Evolutionary conservation across 2,888 invertebrate species (phyloP), one percentile per base, ranked within the genome.

Genomic region (Eueremaeus valkanovi): DNA sequence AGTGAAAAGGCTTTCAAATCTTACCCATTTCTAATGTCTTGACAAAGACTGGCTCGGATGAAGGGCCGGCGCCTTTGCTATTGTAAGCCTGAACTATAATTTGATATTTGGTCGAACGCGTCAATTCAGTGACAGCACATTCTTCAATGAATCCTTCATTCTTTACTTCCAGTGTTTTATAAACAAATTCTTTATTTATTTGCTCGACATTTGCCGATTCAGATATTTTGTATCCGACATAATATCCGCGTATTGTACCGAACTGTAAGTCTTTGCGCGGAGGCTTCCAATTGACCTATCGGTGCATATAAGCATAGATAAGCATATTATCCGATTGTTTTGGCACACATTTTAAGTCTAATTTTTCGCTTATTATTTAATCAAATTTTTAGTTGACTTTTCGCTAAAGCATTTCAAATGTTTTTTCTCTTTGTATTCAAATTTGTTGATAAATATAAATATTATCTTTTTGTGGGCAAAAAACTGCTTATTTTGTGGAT

Each of bases 181-280:
- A 83, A 66, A 82, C 80, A 78, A 82, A 83, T 49, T 82, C 82
- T 5, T 81, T 77, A 51, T 18, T 72, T 16, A 51, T 31, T 72
- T 72, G 27, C 31, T 33, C 31, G 6, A 21, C 73, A 55, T 63
- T 79, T 11, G 80, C 80, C 33, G 81, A 80, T 58, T 82, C 82
- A 42, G 81, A 81, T 75, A 81, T 79, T 72, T 82, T 82, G 79
- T 83, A 84, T 3, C 84, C 84, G 33, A 84, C 81, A 78, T 83
- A 83, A 78, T 84, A 84, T 0, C 84, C 84, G 21, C 81, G 79
- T 45, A 84, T 82, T 21, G 81, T 77, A 3, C 84, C 84, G 77
- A 83, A 83, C 73, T 81, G 81, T 45, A 82, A 74, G 16, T 82
- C 82, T 8, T 79, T 77, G 3, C 79, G 78, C 5, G 84, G 84